A percentile compares a stretch with the other conserved stretches of the same genome.
These are phyloP conservation scores for Tuta absoluta DNA, from an alignment of 2,888 invertebrate species.

Conservation along the genomic window DNA sequence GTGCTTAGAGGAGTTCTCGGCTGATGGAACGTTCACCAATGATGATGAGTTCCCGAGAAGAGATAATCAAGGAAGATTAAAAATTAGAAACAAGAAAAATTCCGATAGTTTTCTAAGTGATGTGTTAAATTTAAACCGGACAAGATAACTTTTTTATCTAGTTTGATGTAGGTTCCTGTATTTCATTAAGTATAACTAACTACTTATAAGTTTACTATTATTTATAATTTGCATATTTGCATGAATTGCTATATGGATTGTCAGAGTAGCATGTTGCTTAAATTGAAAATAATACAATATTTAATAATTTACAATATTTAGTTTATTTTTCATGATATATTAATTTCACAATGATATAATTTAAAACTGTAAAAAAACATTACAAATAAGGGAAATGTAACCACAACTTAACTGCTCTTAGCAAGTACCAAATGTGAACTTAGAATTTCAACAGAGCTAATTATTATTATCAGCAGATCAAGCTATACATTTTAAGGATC, in stretches of 20 bases:
- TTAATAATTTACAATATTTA: slow-evolving; percentile 6
- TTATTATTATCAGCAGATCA: too few relatives aligned
- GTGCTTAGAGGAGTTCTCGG: slow-evolving; percentile 62
- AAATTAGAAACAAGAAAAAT: slow-evolving; percentile 41
- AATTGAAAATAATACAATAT: slow-evolving; percentile 16
- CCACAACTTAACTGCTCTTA: background rate
- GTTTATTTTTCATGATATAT: slow-evolving; percentile 14
- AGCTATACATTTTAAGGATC: too few relatives aligned
- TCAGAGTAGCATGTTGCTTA: background rate
- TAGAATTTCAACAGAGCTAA: too few relatives aligned
- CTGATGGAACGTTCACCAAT: slow-evolving; percentile 39
- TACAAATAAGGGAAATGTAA: background rate
- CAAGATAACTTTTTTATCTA: slow-evolving; percentile 36
- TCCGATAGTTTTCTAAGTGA: slow-evolving; percentile 58
- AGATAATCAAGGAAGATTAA: slow-evolving; percentile 28
- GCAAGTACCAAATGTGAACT: too few relatives aligned
- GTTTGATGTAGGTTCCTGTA: background rate
- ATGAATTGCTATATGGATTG: background rate
- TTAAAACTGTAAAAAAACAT: slow-evolving; percentile 1
- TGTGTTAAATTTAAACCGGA: slow-evolving; percentile 59
- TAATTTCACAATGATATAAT: slow-evolving; percentile 21
- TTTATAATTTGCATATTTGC: background rate
- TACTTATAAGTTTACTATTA: background rate
- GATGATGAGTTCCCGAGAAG: slow-evolving; percentile 27
- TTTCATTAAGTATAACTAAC: background rate